phyloP scores from a whole-genome alignment of 2,797 vertebrate species.

The Toxotes lorentzi region DNA sequence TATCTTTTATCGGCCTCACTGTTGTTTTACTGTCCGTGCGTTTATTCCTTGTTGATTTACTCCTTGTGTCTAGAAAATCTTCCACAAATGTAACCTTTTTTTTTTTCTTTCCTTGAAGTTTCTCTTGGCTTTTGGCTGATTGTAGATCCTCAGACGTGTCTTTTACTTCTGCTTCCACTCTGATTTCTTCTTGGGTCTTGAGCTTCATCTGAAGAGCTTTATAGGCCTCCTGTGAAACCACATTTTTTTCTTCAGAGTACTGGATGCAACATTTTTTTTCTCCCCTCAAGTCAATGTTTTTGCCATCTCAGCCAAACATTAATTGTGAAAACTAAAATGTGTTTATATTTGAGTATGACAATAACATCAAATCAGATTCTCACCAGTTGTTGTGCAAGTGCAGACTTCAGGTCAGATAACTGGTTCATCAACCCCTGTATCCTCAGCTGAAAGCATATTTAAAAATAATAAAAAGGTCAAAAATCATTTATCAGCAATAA shows the following conservation, averaged over 20 bases:
- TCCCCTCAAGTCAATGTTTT: not conserved
- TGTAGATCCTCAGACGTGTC: not conserved
- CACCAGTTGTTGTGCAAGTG: slow-evolving; percentile 60
- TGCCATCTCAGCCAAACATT: not conserved
- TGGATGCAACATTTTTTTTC: not conserved
- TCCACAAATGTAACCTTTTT: not conserved
- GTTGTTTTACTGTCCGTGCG: not conserved
- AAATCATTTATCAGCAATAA: not conserved
- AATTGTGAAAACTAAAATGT: not conserved
- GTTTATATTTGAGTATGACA: not conserved
- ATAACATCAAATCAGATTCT: not conserved
- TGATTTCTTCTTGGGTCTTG: not conserved
- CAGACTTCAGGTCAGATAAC: slow-evolving; percentile 57
- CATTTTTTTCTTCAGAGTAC: not conserved
- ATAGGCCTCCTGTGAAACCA: slow-evolving; percentile 44
- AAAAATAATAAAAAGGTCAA: not conserved
- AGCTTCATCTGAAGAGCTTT: slow-evolving; percentile 21
- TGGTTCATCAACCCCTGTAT: slow-evolving; percentile 62
- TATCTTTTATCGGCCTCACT: too few species aligned
- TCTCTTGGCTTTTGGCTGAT: not conserved
- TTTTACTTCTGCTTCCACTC: not conserved
- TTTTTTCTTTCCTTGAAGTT: not conserved
- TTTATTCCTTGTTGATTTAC: not conserved
- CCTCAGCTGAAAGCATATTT: slow-evolving; percentile 52
- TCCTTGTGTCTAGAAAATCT: not conserved